Percentiles rank a stretch among this genome's conserved stretches.
Evolutionary conservation across 1,140 invertebrate genomes (phyloP).

Genomic region (Agrilus planipennis): DNA sequence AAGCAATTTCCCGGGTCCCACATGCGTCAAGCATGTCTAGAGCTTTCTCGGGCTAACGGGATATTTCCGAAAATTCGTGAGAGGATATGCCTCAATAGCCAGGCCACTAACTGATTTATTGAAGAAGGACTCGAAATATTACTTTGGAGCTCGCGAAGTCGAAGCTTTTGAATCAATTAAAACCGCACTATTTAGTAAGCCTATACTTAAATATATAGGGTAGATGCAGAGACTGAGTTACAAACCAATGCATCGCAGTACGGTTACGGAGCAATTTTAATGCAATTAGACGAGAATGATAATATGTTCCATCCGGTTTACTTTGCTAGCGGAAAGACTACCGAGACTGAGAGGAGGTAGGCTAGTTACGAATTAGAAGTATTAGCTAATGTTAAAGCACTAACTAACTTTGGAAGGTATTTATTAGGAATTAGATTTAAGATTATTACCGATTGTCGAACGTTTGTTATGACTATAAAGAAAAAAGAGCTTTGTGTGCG

Average conservation of each 20-base stretch:
- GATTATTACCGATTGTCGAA: constrained; percentile 33
- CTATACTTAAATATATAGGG: constrained; percentile 14
- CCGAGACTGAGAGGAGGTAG: constrained; percentile 31
- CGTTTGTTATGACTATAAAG: constrained; percentile 14
- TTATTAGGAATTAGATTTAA: too few species aligned
- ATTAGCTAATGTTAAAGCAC: constrained; percentile 35
- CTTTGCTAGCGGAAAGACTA: constrained; percentile 32
- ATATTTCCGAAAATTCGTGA: constrained; percentile 19
- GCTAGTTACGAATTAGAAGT: constrained; percentile 34
- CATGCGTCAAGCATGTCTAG: constrained; percentile 14
- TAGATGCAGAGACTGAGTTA: constrained; percentile 13
- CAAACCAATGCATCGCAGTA: constrained; percentile 4
- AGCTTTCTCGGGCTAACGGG: constrained; percentile 17
- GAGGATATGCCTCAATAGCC: constrained; percentile 17
- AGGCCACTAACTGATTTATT: constrained; percentile 15
- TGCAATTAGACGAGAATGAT: constrained; percentile 24
- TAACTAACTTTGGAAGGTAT: constrained; percentile 36
- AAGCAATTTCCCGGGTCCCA: constrained; percentile 2
- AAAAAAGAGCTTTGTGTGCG: constrained; percentile 28
- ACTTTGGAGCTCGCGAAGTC: constrained; percentile 7
- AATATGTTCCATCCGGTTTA: constrained; percentile 21
- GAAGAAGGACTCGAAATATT: constrained; percentile 13
- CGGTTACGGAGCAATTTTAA: constrained; percentile 19
- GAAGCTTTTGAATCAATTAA: constrained; percentile 2
- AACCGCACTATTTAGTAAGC: constrained; percentile 4